A percentile compares a stretch with the other conserved stretches of the same genome.
Conservation (phyloP, 2,797 vertebrate genomes). For the Tadarida brasiliensis region DNA sequence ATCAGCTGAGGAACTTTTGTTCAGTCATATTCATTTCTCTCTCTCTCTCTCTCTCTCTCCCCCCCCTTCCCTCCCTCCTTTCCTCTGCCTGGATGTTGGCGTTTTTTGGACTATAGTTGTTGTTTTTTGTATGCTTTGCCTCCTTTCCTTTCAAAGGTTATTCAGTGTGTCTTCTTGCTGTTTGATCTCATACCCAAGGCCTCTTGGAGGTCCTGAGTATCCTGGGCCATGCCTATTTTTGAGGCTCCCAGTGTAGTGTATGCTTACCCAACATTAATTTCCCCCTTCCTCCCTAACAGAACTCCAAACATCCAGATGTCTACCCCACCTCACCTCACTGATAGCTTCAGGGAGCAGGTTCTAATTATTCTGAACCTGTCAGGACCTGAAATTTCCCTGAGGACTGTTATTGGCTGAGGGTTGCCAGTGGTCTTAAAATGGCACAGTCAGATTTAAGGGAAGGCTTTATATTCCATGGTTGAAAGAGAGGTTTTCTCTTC, state of each 20-base stretch:
- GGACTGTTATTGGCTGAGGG: background rate
- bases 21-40: background rate
- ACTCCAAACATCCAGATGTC: background rate
- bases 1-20: background rate
- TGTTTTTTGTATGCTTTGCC: background rate
- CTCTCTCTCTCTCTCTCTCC: background rate
- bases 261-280: background rate
- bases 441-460: background rate
- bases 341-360: background rate
- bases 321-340: background rate
- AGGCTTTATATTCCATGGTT: background rate
- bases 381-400: background rate
- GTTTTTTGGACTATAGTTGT: background rate
- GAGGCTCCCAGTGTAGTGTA: background rate
- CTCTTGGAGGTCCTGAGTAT: background rate
- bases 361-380: background rate
- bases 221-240: background rate
- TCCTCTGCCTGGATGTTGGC: background rate
- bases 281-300: background rate
- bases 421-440: background rate
- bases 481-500: background rate
- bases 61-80: too few species aligned
- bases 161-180: background rate
- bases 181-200: background rate
- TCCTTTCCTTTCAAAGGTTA: slow-evolving; percentile 14